phyloP scores from a whole-genome alignment of 2,113 vertebrate species.

The Nestor notabilis region DNA sequence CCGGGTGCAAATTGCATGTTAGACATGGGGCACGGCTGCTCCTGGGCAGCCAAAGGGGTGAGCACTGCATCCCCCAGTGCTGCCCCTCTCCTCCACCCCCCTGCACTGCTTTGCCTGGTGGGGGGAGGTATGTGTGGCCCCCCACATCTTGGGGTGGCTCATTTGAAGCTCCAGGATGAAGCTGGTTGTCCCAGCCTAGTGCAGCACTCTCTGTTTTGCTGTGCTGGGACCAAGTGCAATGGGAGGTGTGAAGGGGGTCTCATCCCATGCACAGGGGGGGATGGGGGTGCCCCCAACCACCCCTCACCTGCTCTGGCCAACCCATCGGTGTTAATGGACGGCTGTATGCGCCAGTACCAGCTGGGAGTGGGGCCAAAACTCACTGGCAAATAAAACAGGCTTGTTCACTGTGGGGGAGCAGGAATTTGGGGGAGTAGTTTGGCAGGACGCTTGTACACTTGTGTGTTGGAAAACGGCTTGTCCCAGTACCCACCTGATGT shows the following conservation, averaged over 20 bases:
- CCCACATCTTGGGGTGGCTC: background rate
- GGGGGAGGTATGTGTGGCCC: accelerated
- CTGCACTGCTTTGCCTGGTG: background rate
- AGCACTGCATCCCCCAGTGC: background rate
- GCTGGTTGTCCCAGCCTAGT: background rate
- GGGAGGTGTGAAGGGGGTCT: background rate
- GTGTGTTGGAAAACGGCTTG: background rate
- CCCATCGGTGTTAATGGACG: accelerated
- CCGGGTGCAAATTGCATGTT: background rate
- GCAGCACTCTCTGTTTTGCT: background rate
- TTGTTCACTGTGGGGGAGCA: background rate
- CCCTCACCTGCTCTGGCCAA: background rate
- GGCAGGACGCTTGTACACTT: background rate
- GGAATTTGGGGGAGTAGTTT: constrained; percentile 3
- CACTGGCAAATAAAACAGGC: background rate
- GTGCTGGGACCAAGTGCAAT: background rate
- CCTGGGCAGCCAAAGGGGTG: background rate
- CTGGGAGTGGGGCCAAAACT: background rate
- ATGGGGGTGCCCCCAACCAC: background rate
- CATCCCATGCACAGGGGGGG: background rate
- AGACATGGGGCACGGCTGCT: background rate
- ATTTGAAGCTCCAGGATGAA: background rate
- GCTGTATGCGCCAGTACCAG: background rate
- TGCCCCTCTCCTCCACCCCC: background rate
- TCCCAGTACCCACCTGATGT: background rate